phyloP scores from a whole-genome alignment of 2,797 vertebrate genomes.

The Hoplostethus mediterraneus region DNA sequence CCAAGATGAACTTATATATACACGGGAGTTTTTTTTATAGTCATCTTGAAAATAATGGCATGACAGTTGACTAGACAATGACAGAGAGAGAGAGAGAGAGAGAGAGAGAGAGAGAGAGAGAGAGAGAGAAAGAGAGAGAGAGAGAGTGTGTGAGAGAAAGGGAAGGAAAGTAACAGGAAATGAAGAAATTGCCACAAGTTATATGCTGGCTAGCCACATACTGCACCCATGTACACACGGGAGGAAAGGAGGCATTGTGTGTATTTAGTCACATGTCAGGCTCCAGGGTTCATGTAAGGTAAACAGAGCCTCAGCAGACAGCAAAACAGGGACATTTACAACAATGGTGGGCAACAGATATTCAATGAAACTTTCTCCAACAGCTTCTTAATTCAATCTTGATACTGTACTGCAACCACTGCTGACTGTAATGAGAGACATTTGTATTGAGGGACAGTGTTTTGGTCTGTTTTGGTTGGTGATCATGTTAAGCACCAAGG shows the following conservation, averaged over 20 bases:
- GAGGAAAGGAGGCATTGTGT: constrained; percentile 66
- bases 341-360: neutral
- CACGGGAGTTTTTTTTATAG: constrained; percentile 12
- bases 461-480: no score
- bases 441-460: no score
- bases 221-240: constrained; percentile 57
- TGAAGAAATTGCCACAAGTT: constrained; percentile 80
- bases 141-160: constrained; percentile 21
- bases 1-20: constrained; percentile 6
- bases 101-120: neutral
- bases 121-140: neutral
- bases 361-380: neutral
- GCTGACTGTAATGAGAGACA: no score
- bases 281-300: constrained; percentile 68
- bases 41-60: constrained; percentile 34
- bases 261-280: constrained; percentile 73
- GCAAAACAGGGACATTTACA: constrained; percentile 13
- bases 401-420: no score
- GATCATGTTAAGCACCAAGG: no score
- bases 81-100: constrained; percentile 36
- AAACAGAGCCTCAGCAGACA: constrained; percentile 60
- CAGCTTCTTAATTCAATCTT: no score
- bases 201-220: constrained; percentile 68
- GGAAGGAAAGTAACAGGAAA: constrained; percentile 77
- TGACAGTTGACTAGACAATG: constrained; percentile 17